phyloP scores from a whole-genome alignment of 2,113 vertebrate species.

The Ancistrus triradiatus region DNA sequence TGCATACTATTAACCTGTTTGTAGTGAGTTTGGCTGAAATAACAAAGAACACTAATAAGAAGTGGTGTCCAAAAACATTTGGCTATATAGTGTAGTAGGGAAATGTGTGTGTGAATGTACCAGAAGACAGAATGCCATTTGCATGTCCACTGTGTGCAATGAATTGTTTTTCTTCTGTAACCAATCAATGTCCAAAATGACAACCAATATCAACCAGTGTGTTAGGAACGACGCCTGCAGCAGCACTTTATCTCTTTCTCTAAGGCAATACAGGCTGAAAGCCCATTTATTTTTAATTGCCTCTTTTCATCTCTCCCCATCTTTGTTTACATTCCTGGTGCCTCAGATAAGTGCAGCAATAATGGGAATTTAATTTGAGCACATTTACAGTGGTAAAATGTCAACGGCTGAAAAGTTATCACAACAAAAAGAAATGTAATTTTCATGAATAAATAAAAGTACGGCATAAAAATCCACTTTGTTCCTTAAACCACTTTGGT shows the following conservation, averaged over 20 bases:
- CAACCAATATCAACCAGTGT: constrained; percentile 4
- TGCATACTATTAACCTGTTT: no score
- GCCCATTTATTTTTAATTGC: constrained; percentile 60
- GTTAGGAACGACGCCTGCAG: constrained; percentile 7
- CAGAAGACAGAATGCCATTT: not conserved
- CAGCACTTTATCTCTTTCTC: constrained; percentile 49
- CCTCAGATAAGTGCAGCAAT: constrained; percentile 52
- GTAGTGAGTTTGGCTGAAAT: no score
- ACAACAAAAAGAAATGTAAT: constrained; percentile 13
- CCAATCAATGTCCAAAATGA: not conserved
- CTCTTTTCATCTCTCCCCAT: constrained; percentile 49
- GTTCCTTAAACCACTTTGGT: not conserved
- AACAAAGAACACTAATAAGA: no score
- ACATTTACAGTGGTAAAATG: constrained; percentile 48
- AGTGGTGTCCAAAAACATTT: no score
- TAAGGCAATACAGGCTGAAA: constrained; percentile 43
- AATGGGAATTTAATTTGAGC: constrained; percentile 59
- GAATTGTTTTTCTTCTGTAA: no score
- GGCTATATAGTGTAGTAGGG: no score
- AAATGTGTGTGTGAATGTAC: no score
- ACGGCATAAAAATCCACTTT: not conserved
- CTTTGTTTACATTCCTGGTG: constrained; percentile 56
- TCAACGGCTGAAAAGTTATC: constrained; percentile 29
- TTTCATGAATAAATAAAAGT: constrained; percentile 9
- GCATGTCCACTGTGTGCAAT: not conserved